A percentile compares a stretch with the other conserved stretches of the same genome.
Conservation (phyloP, 64 coral and sea anemone species). For the Dendronephthya gigantea region DNA sequence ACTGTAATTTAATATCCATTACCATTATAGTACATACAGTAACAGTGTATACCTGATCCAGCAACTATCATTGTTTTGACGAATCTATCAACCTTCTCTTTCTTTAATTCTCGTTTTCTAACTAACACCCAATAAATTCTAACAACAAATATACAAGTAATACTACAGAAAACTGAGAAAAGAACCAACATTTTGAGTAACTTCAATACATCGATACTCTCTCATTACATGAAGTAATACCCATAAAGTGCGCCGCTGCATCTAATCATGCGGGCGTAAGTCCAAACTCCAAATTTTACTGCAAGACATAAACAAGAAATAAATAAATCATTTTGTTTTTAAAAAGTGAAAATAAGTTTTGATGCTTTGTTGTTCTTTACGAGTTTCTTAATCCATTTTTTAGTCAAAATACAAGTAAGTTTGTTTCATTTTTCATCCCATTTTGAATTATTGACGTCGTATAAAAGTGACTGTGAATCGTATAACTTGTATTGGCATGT, state of each 20-base stretch:
- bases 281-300: too few relatives aligned
- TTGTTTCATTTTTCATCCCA: too few relatives aligned
- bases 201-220: background rate
- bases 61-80: slow-evolving; percentile 68
- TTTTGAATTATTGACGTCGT: too few relatives aligned
- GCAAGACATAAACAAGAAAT: too few relatives aligned
- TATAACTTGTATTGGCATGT: too few relatives aligned
- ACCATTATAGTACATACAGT: background rate
- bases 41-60: slow-evolving; percentile 62
- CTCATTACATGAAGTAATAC: too few relatives aligned
- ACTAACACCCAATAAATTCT: slow-evolving; percentile 57
- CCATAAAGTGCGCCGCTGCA: too few relatives aligned
- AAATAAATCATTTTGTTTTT: too few relatives aligned
- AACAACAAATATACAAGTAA: background rate
- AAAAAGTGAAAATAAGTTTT: background rate
- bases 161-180: background rate
- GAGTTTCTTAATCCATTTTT: background rate
- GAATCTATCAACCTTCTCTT: slow-evolving; percentile 16
- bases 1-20: too few relatives aligned
- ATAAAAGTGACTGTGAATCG: too few relatives aligned
- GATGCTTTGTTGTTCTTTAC: background rate
- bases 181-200: background rate
- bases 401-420: too few relatives aligned
- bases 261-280: too few relatives aligned
- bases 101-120: background rate